Evolutionary conservation across 2,797 vertebrate species (phyloP).

Genomic region (Euthynnus affinis): DNA sequence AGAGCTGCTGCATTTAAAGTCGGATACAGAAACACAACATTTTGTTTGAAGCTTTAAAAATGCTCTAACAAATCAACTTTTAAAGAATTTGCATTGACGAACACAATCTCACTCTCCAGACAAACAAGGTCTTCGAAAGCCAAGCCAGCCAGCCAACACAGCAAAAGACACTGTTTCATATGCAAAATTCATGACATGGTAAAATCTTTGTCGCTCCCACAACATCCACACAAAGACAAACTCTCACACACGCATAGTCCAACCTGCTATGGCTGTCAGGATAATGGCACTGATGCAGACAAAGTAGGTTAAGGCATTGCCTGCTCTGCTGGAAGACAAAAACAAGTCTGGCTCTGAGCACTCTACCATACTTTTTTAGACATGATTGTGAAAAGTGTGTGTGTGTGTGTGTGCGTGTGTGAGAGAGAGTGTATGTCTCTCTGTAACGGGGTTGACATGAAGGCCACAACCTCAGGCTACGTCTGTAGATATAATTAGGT

Average conservation of each 20-base stretch:
- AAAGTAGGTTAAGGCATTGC: slow-evolving; percentile 83
- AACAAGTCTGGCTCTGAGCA: slow-evolving; percentile 72
- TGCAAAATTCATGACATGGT: slow-evolving; percentile 74
- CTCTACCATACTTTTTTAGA: slow-evolving; percentile 48
- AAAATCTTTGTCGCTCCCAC: slow-evolving; percentile 50
- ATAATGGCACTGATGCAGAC: slow-evolving; percentile 72
- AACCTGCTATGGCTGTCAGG: slow-evolving; percentile 67
- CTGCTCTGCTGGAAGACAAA: slow-evolving; percentile 79
- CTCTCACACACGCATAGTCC: slow-evolving; percentile 21
- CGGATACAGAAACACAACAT: background rate
- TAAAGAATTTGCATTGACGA: background rate
- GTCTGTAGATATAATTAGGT: slow-evolving; percentile 71
- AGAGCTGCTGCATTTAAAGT: background rate
- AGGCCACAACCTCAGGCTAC: slow-evolving; percentile 64
- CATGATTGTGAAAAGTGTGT: slow-evolving; percentile 29
- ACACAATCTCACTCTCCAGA: slow-evolving; percentile 39
- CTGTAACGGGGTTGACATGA: slow-evolving; percentile 48
- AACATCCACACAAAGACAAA: slow-evolving; percentile 36
- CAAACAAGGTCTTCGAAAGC: slow-evolving; percentile 37
- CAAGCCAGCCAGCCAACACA: slow-evolving; percentile 32
- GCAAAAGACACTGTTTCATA: slow-evolving; percentile 59
- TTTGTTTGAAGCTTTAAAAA: background rate
- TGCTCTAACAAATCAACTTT: background rate
- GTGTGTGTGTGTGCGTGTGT: slow-evolving; percentile 14
- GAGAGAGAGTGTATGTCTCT: slow-evolving; percentile 17